Conservation (phyloP, 2,888 invertebrate species). For the Eurytoma adleriae region DNA sequence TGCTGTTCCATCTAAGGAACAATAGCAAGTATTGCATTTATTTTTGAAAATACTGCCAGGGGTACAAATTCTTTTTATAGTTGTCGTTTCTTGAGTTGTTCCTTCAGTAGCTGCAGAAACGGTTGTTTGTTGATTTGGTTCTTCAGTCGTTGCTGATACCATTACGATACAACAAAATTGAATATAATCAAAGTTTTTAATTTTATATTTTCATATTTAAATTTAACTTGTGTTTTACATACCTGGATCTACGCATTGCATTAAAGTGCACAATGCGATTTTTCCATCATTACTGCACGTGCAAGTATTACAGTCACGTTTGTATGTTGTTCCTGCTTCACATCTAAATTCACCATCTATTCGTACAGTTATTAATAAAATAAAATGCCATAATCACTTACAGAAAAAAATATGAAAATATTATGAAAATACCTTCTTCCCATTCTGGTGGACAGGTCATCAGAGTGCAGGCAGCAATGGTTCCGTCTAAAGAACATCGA, state of each 20-base stretch:
- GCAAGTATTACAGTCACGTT: slow-evolving; percentile 78
- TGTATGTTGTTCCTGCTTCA: slow-evolving; percentile 77
- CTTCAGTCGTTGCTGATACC: too few species aligned
- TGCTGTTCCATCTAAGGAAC: slow-evolving; percentile 69
- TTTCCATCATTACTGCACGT: slow-evolving; percentile 75
- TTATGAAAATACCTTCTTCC: not conserved
- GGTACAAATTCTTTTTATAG: not conserved
- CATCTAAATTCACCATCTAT: not conserved
- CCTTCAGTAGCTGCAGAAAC: too few species aligned
- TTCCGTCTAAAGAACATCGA: slow-evolving; percentile 74
- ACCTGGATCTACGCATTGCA: too few species aligned
- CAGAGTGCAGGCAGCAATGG: slow-evolving; percentile 53
- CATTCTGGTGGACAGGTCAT: slow-evolving; percentile 46
- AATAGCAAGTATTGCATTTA: slow-evolving; percentile 80
- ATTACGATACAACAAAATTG: too few species aligned
- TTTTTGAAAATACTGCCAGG: slow-evolving; percentile 60
- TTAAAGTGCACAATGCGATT: not conserved
- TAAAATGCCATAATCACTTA: too few species aligned
- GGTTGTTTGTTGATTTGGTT: too few species aligned
- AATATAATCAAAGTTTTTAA: too few species aligned
- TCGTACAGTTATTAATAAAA: too few species aligned
- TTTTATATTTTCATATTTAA: too few species aligned
- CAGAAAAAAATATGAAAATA: too few species aligned
- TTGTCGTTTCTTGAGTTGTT: too few species aligned
- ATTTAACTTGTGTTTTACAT: too few species aligned